Percentiles rank a stretch among this genome's conserved stretches.
Evolutionary conservation across 1,140 invertebrate species (phyloP).

Genomic region (Eciton burchellii): DNA sequence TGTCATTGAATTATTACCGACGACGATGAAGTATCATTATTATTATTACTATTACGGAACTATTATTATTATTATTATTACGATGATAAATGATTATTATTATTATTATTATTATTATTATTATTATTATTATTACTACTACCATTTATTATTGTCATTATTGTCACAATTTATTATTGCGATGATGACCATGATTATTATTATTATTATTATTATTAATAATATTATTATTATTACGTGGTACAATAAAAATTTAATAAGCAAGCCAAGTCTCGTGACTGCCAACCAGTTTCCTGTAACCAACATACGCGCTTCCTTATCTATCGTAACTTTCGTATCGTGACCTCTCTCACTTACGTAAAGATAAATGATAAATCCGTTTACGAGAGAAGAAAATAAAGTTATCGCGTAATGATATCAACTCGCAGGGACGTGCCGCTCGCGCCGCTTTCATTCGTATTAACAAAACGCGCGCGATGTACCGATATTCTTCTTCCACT

Average conservation of each 20-base stretch:
- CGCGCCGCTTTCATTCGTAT: not conserved
- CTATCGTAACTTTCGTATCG: constrained; percentile 43
- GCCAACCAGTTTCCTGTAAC: constrained; percentile 20
- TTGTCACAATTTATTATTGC: constrained; percentile 74
- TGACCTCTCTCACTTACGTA: constrained; percentile 68
- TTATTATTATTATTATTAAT: constrained; percentile 78
- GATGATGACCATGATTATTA: constrained; percentile 78
- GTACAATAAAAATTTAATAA: constrained; percentile 85
- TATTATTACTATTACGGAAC: constrained; percentile 79
- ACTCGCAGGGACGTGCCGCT: not conserved
- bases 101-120: constrained; percentile 81
- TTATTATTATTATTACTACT: constrained; percentile 76
- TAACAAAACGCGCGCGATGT: not conserved
- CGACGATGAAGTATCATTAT: constrained; percentile 80
- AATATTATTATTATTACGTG: constrained; percentile 85
- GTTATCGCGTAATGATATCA: constrained; percentile 43
- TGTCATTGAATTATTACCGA: constrained; percentile 82
- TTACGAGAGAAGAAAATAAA: constrained; percentile 31
- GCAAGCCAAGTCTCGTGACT: constrained; percentile 76
- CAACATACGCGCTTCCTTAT: constrained; percentile 33
- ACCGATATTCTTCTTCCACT: not conserved
- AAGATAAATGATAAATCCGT: constrained; percentile 53
- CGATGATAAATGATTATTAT: constrained; percentile 69
- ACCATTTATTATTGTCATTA: constrained; percentile 78
- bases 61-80: constrained; percentile 74